Conservation (phyloP, 53 echinoderm and acorn worm species). For the Paelopatides confundens region DNA sequence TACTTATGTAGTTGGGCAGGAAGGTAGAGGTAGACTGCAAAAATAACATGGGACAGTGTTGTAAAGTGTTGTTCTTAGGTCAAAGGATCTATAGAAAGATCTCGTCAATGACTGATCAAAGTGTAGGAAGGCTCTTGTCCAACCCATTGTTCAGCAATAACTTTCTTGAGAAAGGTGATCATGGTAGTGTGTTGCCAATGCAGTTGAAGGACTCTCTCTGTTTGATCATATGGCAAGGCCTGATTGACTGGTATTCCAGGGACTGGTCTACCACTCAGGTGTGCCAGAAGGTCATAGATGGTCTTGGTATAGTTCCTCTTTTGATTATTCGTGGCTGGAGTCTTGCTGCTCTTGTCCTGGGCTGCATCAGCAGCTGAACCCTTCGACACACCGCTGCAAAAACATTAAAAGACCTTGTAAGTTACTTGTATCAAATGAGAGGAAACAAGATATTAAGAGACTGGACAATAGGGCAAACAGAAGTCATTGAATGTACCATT, state of each 20-base stretch:
- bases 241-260: constrained; percentile 99
- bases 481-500: no score
- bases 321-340: constrained; percentile 90
- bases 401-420: no score
- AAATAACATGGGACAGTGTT: no score
- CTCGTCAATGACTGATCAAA: not conserved
- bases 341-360: constrained; percentile 82
- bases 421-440: not conserved
- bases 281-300: constrained; percentile 97
- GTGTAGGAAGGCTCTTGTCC: not conserved
- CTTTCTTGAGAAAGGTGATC: constrained; percentile 90
- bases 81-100: not conserved
- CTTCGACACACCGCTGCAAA: constrained; percentile 85
- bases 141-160: not conserved
- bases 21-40: no score
- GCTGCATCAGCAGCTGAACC: constrained; percentile 85
- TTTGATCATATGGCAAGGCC: constrained; percentile 87
- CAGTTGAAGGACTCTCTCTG: constrained; percentile 93
- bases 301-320: constrained; percentile 88
- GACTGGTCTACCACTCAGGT: constrained; percentile 90
- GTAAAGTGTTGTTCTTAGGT: not conserved
- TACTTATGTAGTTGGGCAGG: no score
- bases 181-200: constrained; percentile 98
- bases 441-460: no score
- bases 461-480: no score